These are phyloP conservation scores for Protomyctophum bolini DNA, from an alignment of 2,113 vertebrate genomes.

Conservation along the genomic window DNA sequence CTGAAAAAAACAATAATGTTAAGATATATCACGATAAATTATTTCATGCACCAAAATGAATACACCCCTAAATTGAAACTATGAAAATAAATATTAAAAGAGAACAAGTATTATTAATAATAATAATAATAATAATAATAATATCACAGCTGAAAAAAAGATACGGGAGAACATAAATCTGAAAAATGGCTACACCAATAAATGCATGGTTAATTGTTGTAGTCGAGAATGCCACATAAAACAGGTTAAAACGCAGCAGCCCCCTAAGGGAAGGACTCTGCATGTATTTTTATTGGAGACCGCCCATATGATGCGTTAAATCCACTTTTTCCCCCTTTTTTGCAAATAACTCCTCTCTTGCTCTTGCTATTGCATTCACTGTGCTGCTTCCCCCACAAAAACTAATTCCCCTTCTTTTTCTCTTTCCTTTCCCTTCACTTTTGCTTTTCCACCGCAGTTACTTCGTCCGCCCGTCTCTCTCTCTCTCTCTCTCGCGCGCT, in stretches of 20 bases:
- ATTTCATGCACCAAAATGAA: constrained; percentile 40
- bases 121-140: no score
- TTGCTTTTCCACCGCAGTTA: constrained; percentile 58
- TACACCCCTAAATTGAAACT: no score
- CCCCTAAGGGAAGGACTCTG: constrained; percentile 43
- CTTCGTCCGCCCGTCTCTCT: constrained; percentile 60
- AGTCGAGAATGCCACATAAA: constrained; percentile 52
- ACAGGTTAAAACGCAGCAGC: constrained; percentile 56
- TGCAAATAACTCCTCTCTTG: constrained; percentile 69
- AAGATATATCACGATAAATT: constrained; percentile 72
- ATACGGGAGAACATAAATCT: no score
- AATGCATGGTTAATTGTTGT: constrained; percentile 40
- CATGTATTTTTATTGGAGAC: constrained; percentile 50
- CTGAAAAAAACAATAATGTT: constrained; percentile 62
- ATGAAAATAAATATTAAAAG: no score
- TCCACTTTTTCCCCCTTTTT: constrained; percentile 49
- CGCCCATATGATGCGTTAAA: constrained; percentile 74
- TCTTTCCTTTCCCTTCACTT: constrained; percentile 64
- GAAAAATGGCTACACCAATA: no score
- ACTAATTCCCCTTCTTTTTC: constrained; percentile 70
- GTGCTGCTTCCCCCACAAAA: constrained; percentile 69
- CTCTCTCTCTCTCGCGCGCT: constrained; percentile 46
- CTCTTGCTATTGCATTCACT: constrained; percentile 70
- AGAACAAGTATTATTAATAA: background rate
- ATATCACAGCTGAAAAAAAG: no score